Evolutionary conservation across 2,888 invertebrate genomes (phyloP).

Genomic region (Lepas anatifera): DNA sequence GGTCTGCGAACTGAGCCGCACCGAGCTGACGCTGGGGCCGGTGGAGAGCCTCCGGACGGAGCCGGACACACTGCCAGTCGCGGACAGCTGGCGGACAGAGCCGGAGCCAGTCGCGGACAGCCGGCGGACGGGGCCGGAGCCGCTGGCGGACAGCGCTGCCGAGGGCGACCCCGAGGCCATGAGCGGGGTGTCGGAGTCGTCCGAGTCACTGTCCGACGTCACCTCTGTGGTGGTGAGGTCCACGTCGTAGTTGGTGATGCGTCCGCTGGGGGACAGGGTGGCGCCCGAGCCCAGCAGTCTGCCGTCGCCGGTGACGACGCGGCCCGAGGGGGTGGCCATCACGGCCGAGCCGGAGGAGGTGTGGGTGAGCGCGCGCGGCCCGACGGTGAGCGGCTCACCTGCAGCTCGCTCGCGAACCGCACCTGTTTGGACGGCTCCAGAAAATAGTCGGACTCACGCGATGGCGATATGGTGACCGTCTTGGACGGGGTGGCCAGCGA

Average conservation of each 20-base stretch:
- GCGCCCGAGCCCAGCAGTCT: not conserved
- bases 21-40: not conserved
- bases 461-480: not conserved
- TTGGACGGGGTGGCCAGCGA: not conserved
- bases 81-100: not conserved
- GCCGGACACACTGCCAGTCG: not conserved
- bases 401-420: not conserved
- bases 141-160: not conserved
- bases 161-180: slow-evolving; percentile 30
- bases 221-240: not conserved
- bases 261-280: not conserved
- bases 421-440: slow-evolving; percentile 7
- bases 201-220: not conserved
- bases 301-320: not conserved
- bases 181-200: slow-evolving; percentile 40
- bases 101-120: not conserved
- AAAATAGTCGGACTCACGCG: not conserved
- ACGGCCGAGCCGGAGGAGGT: not conserved
- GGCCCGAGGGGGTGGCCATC: not conserved
- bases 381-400: not conserved
- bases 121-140: not conserved
- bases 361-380: not conserved
- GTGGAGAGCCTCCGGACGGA: not conserved
- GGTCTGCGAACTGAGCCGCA: not conserved
- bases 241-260: not conserved